Evolutionary conservation across 2,113 vertebrate genomes (phyloP).

Genomic region (Copsychus sechellarum): DNA sequence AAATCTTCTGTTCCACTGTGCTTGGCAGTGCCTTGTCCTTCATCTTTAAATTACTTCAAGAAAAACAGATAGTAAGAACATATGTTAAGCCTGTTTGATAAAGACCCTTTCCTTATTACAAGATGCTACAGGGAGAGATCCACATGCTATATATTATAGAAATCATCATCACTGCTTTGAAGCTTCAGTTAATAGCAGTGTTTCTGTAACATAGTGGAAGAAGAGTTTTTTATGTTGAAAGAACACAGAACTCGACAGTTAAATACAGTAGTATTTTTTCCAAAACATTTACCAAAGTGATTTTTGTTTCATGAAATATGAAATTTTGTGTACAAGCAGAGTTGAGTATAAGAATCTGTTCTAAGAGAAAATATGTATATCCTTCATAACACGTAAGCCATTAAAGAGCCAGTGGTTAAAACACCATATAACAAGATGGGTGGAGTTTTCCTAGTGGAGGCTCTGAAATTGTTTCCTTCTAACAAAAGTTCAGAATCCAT

Average conservation of each 20-base stretch:
- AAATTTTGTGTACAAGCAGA: neutral
- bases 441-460: slow-evolving; percentile 22
- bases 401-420: neutral
- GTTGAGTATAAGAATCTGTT: neutral
- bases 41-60: neutral
- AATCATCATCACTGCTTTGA: neutral
- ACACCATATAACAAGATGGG: neutral
- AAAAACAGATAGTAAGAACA: neutral
- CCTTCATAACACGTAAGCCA: neutral
- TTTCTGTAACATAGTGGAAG: neutral
- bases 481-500: slow-evolving; percentile 11
- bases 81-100: neutral
- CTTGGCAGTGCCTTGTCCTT: neutral
- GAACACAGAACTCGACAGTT: neutral
- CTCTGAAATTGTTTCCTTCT: slow-evolving; percentile 8
- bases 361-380: neutral
- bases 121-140: neutral
- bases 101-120: neutral
- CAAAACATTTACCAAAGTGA: neutral
- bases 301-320: neutral
- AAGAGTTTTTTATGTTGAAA: neutral
- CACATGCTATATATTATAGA: neutral
- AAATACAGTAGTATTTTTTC: neutral
- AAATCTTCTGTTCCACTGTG: neutral
- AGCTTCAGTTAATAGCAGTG: neutral